A percentile compares a stretch with the other conserved stretches of the same genome.
Evolutionary conservation across 2,888 invertebrate species (phyloP).

Genomic region (Bedellia somnulentella): DNA sequence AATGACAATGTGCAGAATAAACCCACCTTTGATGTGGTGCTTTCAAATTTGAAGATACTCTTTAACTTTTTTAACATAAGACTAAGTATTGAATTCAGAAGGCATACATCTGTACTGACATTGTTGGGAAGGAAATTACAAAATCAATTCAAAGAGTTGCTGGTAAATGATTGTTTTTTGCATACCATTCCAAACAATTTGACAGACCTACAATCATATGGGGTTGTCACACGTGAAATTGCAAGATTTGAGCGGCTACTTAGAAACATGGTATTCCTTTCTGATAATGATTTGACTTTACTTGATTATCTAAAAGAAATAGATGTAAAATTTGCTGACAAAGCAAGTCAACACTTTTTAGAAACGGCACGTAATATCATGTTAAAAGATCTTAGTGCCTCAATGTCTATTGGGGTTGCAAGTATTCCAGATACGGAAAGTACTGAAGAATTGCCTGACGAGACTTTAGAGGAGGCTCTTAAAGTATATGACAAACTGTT

Average conservation of each 20-base stretch:
- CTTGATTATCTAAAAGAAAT: slow-evolving; percentile 72
- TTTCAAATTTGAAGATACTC: slow-evolving; percentile 56
- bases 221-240: slow-evolving; percentile 64
- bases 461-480: slow-evolving; percentile 30
- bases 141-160: slow-evolving; percentile 62
- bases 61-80: slow-evolving; percentile 61
- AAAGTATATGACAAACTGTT: slow-evolving; percentile 38
- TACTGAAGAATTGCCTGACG: slow-evolving; percentile 12
- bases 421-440: slow-evolving; percentile 19
- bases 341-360: slow-evolving; percentile 72
- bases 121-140: slow-evolving; percentile 60
- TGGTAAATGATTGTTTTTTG: slow-evolving; percentile 74
- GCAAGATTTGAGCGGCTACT: slow-evolving; percentile 67
- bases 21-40: slow-evolving; percentile 54
- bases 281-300: slow-evolving; percentile 57
- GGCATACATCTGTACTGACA: slow-evolving; percentile 45
- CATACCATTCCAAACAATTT: slow-evolving; percentile 76
- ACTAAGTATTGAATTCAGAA: slow-evolving; percentile 48
- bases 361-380: slow-evolving; percentile 71
- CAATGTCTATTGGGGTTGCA: slow-evolving; percentile 60
- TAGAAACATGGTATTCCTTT: slow-evolving; percentile 60
- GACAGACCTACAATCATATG: slow-evolving; percentile 69
- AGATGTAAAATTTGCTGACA: slow-evolving; percentile 74
- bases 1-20: slow-evolving; percentile 34
- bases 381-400: slow-evolving; percentile 78